phyloP scores from a whole-genome alignment of 2,113 vertebrate species.

The Beaufortia kweichowensis region DNA sequence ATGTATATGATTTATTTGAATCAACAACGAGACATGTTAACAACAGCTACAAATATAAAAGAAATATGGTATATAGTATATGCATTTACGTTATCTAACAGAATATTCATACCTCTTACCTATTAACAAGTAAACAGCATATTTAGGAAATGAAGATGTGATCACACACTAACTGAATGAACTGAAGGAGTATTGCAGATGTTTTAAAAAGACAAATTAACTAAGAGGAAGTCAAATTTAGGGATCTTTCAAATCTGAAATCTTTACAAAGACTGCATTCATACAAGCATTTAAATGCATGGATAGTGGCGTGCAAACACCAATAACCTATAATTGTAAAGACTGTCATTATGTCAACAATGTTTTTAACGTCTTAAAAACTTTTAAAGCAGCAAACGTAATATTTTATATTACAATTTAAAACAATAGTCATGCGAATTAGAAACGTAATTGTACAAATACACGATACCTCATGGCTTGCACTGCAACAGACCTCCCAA shows the following conservation, averaged over 20 bases:
- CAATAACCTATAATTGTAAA: not conserved
- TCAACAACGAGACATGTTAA: no score
- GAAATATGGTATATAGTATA: not conserved
- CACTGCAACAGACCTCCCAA: no score
- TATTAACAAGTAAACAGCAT: not conserved
- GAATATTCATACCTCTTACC: not conserved
- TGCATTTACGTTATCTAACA: not conserved
- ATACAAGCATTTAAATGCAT: not conserved
- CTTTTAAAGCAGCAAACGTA: not conserved
- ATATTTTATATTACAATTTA: no score
- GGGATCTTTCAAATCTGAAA: not conserved
- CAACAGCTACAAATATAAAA: not conserved
- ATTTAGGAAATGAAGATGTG: not conserved
- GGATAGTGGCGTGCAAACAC: not conserved
- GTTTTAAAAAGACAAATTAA: not conserved
- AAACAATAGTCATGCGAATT: not conserved
- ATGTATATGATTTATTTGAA: no score
- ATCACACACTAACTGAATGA: not conserved
- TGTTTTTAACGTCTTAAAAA: not conserved
- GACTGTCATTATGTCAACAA: not conserved
- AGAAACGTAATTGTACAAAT: not conserved
- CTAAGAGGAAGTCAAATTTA: not conserved
- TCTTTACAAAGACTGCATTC: not conserved
- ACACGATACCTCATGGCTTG: not conserved
- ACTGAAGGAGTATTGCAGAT: not conserved